Conservation (phyloP, 1,140 invertebrate genomes). For the Harpegnathos saltator region DNA sequence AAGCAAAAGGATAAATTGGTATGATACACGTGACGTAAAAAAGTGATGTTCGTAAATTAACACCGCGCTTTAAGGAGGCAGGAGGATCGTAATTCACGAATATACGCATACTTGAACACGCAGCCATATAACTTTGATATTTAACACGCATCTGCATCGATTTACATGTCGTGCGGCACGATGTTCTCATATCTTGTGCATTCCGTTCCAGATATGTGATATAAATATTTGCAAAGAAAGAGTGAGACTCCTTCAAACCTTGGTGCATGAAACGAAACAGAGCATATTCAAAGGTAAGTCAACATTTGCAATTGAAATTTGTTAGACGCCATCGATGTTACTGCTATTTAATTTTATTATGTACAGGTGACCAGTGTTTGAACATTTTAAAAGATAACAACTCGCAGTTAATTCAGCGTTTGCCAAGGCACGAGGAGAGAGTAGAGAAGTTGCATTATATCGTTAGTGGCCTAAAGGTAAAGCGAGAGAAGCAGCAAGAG, state of each 20-base stretch:
- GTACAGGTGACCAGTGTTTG: conserved; percentile 84
- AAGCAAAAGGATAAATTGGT: conserved; percentile 88
- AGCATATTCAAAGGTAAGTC: conserved; percentile 87
- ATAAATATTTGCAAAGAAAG: conserved; percentile 89
- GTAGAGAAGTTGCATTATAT: conserved; percentile 88
- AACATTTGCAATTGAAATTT: conserved; percentile 21
- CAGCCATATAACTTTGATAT: too few relatives aligned
- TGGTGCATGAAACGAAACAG: conserved; percentile 88
- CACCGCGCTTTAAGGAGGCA: too few relatives aligned
- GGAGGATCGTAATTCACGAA: too few relatives aligned
- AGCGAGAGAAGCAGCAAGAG: conserved; percentile 86
- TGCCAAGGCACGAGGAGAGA: conserved; percentile 88
- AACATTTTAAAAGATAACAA: conserved; percentile 87
- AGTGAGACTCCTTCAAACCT: conserved; percentile 87
- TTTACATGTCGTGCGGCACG: too few relatives aligned
- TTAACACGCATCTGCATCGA: too few relatives aligned
- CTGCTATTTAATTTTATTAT: conserved; percentile 49
- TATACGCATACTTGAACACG: background rate
- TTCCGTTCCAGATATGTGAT: conserved; percentile 86
- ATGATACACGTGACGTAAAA: conserved; percentile 57
- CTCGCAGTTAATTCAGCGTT: conserved; percentile 85
- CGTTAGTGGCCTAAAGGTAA: conserved; percentile 85
- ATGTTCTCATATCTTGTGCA: background rate
- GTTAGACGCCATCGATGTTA: conserved; percentile 23
- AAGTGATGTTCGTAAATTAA: too few relatives aligned